Base-by-base conservation (phyloP, 2,113 vertebrate genomes). In the Rhynchopsitta pachyrhyncha region DNA sequence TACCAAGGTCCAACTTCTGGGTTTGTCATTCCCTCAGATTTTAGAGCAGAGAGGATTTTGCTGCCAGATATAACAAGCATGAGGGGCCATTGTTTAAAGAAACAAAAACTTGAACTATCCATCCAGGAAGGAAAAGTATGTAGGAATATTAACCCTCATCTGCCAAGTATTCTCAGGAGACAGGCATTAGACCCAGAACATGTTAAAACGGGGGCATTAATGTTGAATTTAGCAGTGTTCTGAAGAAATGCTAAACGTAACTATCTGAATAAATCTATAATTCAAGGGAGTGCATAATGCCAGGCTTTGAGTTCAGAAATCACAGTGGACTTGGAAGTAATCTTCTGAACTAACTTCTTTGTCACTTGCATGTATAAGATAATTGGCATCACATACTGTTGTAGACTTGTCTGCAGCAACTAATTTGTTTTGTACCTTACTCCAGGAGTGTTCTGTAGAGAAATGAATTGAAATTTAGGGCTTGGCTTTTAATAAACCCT, bases 51-150 rank as follows among this genome's bases (percentile, higher is more conserved):
- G 67, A 94, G 68, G 49, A 42, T 93, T 92, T 92, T 89, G 85
- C 84, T 97, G 94, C 92, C 93, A 93, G 88, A 71, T 71, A 82
- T 17, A 92, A 92, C 82, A 96, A 94, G 83, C 78, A 80, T 76
- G 91, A 95, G 83, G 68, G 66, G 59, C 69, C 82, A 52, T 92
- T 91, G 81, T 93, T 95, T 95, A 87, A 94, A 92, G 88, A 95
- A 97, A 84, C 67, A 84, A 95, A 92, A 95, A 57, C 86, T 84
- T 87, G 64, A 94, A 78, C 75, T 92, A 57, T 87, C 88, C 42
- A 55, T 95, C 80, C 71, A 93, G 82, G 73, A 95, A 95, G 87
- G 53, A 94, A 92, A 95, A 95, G 35, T 78, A 78, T 81, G 82
- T 96, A 82, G 71, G 23, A 63, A 69, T 92, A 82, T 84, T 92